Base-by-base conservation (phyloP, 1,140 invertebrate species). In the Rhysida immarginata region DNA sequence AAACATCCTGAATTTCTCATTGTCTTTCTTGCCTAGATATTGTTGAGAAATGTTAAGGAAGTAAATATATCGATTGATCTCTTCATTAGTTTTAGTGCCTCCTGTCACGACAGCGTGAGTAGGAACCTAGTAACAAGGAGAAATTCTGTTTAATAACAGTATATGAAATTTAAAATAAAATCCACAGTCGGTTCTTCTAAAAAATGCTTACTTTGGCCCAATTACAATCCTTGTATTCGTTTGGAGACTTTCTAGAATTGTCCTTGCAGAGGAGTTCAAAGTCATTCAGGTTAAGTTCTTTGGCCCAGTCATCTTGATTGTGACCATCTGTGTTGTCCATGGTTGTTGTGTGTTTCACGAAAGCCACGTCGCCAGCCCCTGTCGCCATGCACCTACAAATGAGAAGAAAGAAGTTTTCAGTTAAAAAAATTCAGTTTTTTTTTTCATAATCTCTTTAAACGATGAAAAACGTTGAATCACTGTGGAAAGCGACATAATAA, bases 221-320 rank as follows among this genome's bases (percentile, higher is more conserved):
- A 67, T 93, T 83, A 65, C 92, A 96, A 18, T 69, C 67, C 16
- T 74, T 69, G 71, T 83, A 94, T 29, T 87, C 78, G 18, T 79
- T 77, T 1, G 94, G 69, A 0, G 80, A 65, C 27, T 69, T 74
- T 1, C 84, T 76, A 8, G 75, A 76, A 1, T 90, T 90, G 72
- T 94, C 86, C 1, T 74, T 77, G 72, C 94, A 97, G 0, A 97
- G 70, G 18, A 97, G 68, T 64, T 91, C 82, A 69, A 92, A 96
- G 20, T 80, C 72, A 11, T 64, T 58, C 11, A 58, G 54, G 23
- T 69, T 61, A 21, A 71, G 59, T 51, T 70, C 70, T n/a, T 71
- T 60, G 3, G 71, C 67, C 72, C 72, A 74, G 51, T 66, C 23
- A 8, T n/a, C 63, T 41, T 67, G 67, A 57, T 72, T 72, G 1